Percentiles rank a stretch among this genome's conserved stretches.
Evolutionary conservation across 2,888 invertebrate genomes (phyloP).

Genomic region (Choristoneura rosaceana): DNA sequence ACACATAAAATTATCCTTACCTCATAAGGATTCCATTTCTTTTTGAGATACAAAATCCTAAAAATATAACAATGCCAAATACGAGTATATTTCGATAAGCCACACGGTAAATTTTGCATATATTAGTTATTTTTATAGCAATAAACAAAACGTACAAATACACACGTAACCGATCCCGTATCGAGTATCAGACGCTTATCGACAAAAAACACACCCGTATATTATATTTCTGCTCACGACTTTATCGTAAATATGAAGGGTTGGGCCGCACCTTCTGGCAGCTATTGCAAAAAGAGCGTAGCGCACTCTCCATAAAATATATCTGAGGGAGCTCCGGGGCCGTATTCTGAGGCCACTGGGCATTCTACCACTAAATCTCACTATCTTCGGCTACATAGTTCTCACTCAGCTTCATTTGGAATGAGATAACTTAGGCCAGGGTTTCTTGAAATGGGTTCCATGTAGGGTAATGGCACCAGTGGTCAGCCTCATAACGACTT

Average conservation of each 20-base stretch:
- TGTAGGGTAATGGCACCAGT: no score
- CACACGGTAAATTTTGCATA: not conserved
- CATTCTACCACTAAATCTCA: not conserved
- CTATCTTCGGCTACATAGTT: no score
- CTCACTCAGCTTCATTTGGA: no score
- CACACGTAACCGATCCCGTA: constrained; percentile 50
- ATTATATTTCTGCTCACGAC: constrained; percentile 84
- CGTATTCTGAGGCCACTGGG: constrained; percentile 48
- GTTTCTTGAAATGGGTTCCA: no score
- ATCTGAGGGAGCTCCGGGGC: constrained; percentile 62
- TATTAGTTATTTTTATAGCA: constrained; percentile 3
- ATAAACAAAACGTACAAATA: constrained; percentile 32
- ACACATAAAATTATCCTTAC: no score
- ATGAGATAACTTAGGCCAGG: no score
- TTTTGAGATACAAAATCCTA: no score
- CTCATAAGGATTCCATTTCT: no score
- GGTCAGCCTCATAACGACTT: no score
- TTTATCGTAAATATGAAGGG: constrained; percentile 86
- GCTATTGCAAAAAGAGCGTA: constrained; percentile 84
- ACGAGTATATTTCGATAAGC: not conserved
- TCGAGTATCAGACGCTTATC: constrained; percentile 71
- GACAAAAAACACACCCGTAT: constrained; percentile 75
- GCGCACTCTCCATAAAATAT: constrained; percentile 83
- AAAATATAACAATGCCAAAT: not conserved
- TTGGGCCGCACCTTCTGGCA: constrained; percentile 81